A percentile compares a stretch with the other conserved stretches of the same genome.
phyloP scores from a whole-genome alignment of 2,888 invertebrate genomes.

The Hirudinaria manillensis region DNA sequence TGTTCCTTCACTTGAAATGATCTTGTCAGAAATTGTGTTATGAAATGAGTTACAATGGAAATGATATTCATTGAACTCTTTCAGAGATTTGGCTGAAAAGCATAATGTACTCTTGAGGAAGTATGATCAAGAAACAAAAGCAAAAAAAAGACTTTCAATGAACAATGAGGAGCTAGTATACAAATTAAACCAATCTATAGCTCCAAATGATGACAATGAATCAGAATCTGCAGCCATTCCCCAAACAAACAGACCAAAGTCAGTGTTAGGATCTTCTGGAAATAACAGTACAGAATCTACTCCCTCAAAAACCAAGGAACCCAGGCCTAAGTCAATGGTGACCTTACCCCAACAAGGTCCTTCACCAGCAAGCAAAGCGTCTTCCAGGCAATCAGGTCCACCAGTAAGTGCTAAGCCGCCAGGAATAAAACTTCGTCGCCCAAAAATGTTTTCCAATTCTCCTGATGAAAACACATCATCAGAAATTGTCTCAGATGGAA shows the following conservation, averaged over 20 bases:
- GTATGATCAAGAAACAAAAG: conserved; percentile 70
- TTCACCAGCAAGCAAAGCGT: conserved; percentile 5
- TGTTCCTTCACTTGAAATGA: conserved; percentile 40
- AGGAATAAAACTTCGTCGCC: conserved; percentile 43
- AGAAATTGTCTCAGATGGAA: conserved; percentile 5
- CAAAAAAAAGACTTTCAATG: conserved; percentile 70
- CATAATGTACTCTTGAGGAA: conserved; percentile 63
- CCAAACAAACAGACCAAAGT: neutral
- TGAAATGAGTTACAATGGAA: neutral
- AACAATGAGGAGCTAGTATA: conserved; percentile 83
- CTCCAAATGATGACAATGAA: neutral
- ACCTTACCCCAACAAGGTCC: conserved; percentile 6
- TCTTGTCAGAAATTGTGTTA: neutral
- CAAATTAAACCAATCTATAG: conserved; percentile 65
- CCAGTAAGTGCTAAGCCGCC: conserved; percentile 52
- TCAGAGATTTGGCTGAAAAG: conserved; percentile 65
- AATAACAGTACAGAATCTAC: neutral
- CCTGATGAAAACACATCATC: conserved; percentile 5
- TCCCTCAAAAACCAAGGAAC: conserved; percentile 1
- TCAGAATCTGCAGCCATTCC: neutral
- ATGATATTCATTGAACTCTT: neutral
- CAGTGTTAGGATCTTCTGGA: neutral
- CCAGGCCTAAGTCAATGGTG: neutral
- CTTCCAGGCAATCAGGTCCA: neutral
- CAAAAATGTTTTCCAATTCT: conserved; percentile 18